Base-by-base conservation (phyloP, 2,113 vertebrate species). In the Lasiurus cinereus region DNA sequence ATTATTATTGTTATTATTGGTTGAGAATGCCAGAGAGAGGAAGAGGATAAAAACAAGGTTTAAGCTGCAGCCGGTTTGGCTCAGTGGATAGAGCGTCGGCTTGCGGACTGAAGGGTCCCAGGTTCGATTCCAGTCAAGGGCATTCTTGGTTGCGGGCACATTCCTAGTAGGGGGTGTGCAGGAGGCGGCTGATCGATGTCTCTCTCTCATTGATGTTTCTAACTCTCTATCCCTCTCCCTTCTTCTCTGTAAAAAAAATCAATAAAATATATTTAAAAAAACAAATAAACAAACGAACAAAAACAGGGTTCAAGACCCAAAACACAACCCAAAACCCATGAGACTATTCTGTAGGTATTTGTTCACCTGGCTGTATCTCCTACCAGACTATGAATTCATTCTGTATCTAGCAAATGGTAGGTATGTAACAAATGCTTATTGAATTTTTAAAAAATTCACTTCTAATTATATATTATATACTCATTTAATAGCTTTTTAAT, bases 341-440 rank as follows among this genome's bases (percentile, higher is more conserved):
- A 83, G 21, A 72, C 21, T 29, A 43, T 24, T 67, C 33, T 80
- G 7, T 12, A 80, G 24, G 87, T 62, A 91, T 27, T 62, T 89
- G 2, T 7, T 77, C n/a, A 84, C 10, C 33, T 72, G 22, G 62
- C 22, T 88, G 10, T 66, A 36, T 67, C 50, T 72, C 16, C 67
- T 43, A 46, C 24, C 22, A 90, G 79, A 93, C 50, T 19, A 77
- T 10, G 15, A 92, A 90, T 15, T 85, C 62, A 84, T 59, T 84
- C 89, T 88, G 21, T n/a, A 33, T 87, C 50, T 87, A 93, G 70
- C 87, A 94, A 95, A 84, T 2, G 76, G 83, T 1, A 88, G 15
- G 21, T 48, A 84, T 59, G 5, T n/a, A 87, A 92, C 21, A 83
- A 90, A 70, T 70, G 39, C 79, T 88, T 72, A 88, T 0, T 88